These are phyloP conservation scores for Tiphia femorata DNA, from an alignment of 2,888 invertebrate genomes.

Conservation along the genomic window DNA sequence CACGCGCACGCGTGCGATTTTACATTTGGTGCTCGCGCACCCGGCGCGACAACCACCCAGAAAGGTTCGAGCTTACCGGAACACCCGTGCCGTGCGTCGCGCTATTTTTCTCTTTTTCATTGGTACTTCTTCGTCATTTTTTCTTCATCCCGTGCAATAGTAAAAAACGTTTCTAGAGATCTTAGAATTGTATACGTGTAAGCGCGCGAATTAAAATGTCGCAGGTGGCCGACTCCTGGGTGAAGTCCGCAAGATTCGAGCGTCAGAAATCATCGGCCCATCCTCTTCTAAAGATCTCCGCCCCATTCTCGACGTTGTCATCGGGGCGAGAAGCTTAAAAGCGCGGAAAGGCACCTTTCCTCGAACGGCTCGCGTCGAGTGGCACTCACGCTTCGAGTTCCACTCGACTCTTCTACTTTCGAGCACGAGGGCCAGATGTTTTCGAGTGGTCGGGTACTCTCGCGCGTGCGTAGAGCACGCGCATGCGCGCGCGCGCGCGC, in stretches of 20 bases:
- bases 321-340: conserved; percentile 48
- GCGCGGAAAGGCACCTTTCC: conserved; percentile 52
- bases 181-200: too few relatives aligned
- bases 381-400: conserved; percentile 31
- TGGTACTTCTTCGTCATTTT: too few relatives aligned
- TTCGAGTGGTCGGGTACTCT: conserved; percentile 43
- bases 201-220: too few relatives aligned
- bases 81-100: not conserved
- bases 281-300: not conserved
- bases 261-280: too few relatives aligned
- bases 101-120: not conserved
- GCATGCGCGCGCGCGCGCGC: conserved; percentile 27
- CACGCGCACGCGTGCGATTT: conserved; percentile 36
- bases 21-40: conserved; percentile 25
- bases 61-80: too few relatives aligned
- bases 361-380: conserved; percentile 34
- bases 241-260: not conserved
- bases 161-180: too few relatives aligned
- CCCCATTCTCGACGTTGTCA: conserved; percentile 18
- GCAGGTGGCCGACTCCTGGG: not conserved
- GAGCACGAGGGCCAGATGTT: conserved; percentile 47
- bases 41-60: conserved; percentile 36
- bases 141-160: too few relatives aligned
- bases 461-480: conserved; percentile 39
- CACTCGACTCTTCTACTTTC: conserved; percentile 36